These are phyloP conservation scores for Camelus dromedarius DNA, from an alignment of 2,113 vertebrate species.

Conservation along the genomic window DNA sequence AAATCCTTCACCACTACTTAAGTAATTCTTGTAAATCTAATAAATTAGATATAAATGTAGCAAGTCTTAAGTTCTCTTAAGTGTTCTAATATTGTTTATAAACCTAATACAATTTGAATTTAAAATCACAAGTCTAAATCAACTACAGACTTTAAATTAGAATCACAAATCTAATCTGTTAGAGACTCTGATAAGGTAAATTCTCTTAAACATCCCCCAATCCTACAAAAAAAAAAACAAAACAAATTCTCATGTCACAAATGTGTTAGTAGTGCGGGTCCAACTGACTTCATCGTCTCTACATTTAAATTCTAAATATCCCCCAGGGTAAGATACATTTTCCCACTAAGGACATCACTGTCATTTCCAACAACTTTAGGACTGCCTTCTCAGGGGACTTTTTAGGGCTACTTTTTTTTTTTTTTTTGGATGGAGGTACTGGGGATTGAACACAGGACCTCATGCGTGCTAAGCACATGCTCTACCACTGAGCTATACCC, in stretches of 20 bases:
- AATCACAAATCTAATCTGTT: slow-evolving; percentile 55
- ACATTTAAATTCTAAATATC: neutral
- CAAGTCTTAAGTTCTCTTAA: slow-evolving; percentile 39
- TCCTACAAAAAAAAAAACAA: neutral
- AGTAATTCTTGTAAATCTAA: slow-evolving; percentile 63
- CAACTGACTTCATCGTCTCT: neutral
- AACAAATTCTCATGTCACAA: neutral
- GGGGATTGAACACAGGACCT: no score
- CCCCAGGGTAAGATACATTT: neutral
- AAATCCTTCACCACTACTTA: slow-evolving; percentile 38
- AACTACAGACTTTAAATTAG: slow-evolving; percentile 57
- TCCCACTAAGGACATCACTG: neutral
- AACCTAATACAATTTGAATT: slow-evolving; percentile 48
- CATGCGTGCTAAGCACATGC: no score
- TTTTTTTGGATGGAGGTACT: no score
- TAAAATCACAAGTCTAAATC: slow-evolving; percentile 61
- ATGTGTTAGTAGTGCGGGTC: neutral
- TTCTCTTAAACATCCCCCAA: slow-evolving; percentile 18
- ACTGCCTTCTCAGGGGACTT: neutral
- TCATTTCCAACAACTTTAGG: neutral
- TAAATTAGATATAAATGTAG: slow-evolving; percentile 57
- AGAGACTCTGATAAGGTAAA: neutral
- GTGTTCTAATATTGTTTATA: slow-evolving; percentile 53
- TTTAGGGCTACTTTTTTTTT: no score
- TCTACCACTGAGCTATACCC: no score